Base-by-base conservation (phyloP, 2,113 vertebrate genomes). In the Brachypodius melanocephalos region DNA sequence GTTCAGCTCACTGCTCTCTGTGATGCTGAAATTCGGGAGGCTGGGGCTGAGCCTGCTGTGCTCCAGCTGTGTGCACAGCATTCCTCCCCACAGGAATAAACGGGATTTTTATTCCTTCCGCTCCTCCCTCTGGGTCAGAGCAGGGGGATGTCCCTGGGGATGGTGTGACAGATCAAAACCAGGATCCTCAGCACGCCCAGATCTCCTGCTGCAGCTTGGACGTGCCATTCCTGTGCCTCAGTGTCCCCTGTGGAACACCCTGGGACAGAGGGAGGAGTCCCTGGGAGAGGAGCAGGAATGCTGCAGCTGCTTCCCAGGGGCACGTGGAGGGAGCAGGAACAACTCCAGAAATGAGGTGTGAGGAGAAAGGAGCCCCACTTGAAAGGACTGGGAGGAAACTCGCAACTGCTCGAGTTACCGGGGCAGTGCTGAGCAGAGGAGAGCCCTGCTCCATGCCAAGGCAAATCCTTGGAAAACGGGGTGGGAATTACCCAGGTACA, bases 381-480 rank as follows among this genome's bases (percentile, higher is more conserved):
- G 71, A 65, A 95, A 88, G 78, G 57, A 13, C 66, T 45, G 3
- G 4, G 46, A 45, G 77, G 21, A 74, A 96, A 48, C 65, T 10
- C 1, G 4, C 4, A 13, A 1, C 8, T 40, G 34, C 85, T 96
- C 43, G 0, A 19, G 61, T 95, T 94, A 43, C 91, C 19, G 80
- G 26, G 9, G 28, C 5, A 0, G 42, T 0, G 28, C 43, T 57
- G 88, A 21, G 0, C 63, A 14, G 55, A 45, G 51, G 42, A 52
- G 42, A 92, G 49, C 48, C 46, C 34, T 8, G 66, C 54, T 65
- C 46, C 3, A 0, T 1, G 5, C 10, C 66, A 31, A 24, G 58
- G 48, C 25, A 49, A 75, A 28, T 9, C 9, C 74, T 49, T 34
- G 61, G 61, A 22, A 48, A 74, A 45, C 0, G 0, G 18, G 13